Conservation (phyloP, 2,888 invertebrate genomes). For the Drosophila maculinotata region DNA sequence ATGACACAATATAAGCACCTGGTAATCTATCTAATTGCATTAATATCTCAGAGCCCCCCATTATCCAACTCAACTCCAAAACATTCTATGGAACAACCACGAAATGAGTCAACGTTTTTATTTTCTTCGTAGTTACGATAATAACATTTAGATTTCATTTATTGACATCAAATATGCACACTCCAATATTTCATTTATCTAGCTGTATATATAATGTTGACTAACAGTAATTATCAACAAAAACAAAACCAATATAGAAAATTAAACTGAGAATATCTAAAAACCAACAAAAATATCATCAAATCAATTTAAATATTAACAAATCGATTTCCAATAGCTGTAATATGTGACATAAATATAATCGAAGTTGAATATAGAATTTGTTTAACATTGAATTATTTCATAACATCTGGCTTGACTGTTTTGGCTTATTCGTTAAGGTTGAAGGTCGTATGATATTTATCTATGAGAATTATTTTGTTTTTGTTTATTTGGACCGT, state of each 20-base stretch:
- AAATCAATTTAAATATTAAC: conserved; percentile 29
- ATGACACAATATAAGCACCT: conserved; percentile 2
- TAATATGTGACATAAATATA: conserved; percentile 21
- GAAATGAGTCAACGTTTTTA: conserved; percentile 1
- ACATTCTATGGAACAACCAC: background rate
- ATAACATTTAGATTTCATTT: conserved; percentile 74
- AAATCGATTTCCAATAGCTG: conserved; percentile 24
- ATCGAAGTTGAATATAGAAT: conserved; percentile 3
- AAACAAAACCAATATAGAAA: conserved; percentile 9
- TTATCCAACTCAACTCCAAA: too few relatives aligned
- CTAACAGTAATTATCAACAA: conserved; percentile 35
- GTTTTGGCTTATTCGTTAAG: conserved; percentile 9
- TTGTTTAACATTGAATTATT: conserved; percentile 32
- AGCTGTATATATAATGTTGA: conserved; percentile 34
- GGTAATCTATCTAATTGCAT: conserved; percentile 14
- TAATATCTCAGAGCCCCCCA: too few relatives aligned
- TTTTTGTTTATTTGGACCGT: conserved; percentile 78
- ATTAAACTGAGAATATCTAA: background rate
- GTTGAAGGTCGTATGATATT: conserved; percentile 13
- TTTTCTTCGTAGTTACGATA: conserved; percentile 21
- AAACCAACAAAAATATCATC: conserved; percentile 1
- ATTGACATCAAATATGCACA: conserved; percentile 77
- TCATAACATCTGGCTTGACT: conserved; percentile 25
- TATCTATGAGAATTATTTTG: conserved; percentile 52
- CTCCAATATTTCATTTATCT: conserved; percentile 61